Percentiles rank a stretch among this genome's conserved stretches.
These are phyloP conservation scores for Pogona vitticeps DNA, from an alignment of 2,113 vertebrate genomes.

Conservation along the genomic window DNA sequence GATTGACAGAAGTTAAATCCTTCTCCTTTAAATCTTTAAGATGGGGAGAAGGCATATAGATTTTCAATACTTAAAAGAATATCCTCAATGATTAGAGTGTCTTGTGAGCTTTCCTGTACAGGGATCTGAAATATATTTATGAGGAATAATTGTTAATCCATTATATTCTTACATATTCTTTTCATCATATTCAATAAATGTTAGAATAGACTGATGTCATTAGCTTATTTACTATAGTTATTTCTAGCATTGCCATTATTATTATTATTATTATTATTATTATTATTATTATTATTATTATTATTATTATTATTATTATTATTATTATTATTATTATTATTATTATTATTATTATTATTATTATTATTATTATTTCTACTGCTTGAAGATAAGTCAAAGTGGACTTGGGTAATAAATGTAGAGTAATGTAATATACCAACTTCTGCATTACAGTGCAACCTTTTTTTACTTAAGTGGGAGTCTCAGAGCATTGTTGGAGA, in stretches of 20 bases:
- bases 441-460: neutral
- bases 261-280: no score
- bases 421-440: neutral
- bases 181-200: neutral
- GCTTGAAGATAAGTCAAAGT: conserved; percentile 13
- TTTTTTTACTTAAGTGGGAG: neutral
- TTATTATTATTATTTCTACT: neutral
- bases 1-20: neutral
- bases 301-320: neutral
- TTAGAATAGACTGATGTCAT: no score
- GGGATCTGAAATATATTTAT: neutral
- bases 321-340: no score
- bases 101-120: neutral
- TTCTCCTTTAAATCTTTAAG: neutral
- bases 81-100: neutral
- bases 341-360: no score
- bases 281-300: neutral
- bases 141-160: neutral
- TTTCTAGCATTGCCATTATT: no score
- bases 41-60: neutral
- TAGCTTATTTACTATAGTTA: no score
- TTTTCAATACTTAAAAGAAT: neutral
- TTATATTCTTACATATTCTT: neutral
- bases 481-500: neutral
- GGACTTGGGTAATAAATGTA: conserved; percentile 6